Conservation (phyloP, 2,113 vertebrate genomes). For the Zosterops borbonicus region DNA sequence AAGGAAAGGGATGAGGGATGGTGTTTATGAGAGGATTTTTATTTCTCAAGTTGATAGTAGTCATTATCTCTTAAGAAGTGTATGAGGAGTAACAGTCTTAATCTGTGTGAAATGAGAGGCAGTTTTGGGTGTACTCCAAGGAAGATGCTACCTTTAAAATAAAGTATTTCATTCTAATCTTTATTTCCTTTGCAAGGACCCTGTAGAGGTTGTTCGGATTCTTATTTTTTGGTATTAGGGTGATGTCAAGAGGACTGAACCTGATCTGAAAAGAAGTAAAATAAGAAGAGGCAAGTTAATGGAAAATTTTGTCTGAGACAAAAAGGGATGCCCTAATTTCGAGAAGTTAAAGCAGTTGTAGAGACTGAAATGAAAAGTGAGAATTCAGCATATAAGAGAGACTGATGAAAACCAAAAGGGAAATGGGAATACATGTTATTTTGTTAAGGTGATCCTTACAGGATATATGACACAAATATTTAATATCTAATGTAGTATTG, state of each 20-base stretch:
- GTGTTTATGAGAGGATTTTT: background rate
- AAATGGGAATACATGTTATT: background rate
- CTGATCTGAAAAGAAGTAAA: background rate
- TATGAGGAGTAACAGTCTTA: background rate
- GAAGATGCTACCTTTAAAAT: background rate
- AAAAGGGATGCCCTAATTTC: background rate
- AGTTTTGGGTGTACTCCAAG: background rate
- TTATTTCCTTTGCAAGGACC: background rate
- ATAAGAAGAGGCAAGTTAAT: background rate
- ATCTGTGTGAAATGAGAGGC: background rate
- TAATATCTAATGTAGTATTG: background rate
- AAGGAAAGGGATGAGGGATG: accelerated
- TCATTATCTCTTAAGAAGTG: background rate
- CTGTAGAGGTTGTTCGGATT: background rate
- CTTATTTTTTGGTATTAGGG: background rate
- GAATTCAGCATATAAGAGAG: background rate
- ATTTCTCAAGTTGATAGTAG: background rate
- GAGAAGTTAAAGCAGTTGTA: background rate
- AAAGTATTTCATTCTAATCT: background rate
- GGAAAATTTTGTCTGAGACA: background rate
- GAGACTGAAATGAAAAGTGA: background rate
- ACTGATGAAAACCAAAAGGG: background rate
- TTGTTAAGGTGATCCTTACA: background rate
- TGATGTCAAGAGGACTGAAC: background rate
- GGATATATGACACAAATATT: background rate